Base-by-base conservation (phyloP, 2,113 vertebrate genomes). In the Eurypyga helias region DNA sequence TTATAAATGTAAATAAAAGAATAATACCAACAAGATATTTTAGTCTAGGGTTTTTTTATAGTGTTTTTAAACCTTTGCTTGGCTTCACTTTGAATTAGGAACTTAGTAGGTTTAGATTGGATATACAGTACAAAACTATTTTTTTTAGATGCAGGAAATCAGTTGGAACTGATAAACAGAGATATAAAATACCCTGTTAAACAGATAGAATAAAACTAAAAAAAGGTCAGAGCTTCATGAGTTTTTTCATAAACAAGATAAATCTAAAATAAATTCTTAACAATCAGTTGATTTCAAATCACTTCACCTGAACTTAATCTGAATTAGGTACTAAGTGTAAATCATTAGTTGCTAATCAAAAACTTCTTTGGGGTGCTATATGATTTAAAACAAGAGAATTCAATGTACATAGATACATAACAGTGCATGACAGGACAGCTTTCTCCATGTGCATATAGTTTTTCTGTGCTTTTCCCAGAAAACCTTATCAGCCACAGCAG, bases 31-130 rank as follows among this genome's bases (percentile, higher is more conserved):
- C 7, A 65, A 48, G 4, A 16, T 26, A 65, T 46, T 88, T 82
- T 45, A 20, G 28, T 70, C 21, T 34, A 13, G 28, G 5, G 1
- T 0, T 0, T 24, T 69, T 41, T 25, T 38, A 23, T 16, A 60
- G 14, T 17, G 3, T 6, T 54, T 78, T 90, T 73, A 51, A 87
- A 65, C 3, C 2, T 19, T 55, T 55, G 4, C 7, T 67, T 77
- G 19, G 3, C 8, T 70, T 82, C 17, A 13, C 33, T 48, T 33
- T 3, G 2, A 36, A 52, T 85, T 25, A 88, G 25, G 19, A 85
- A 76, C 12, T 75, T 78, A 7, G 7, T 43, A 61, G 13, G 78
- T 38, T 33, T 61, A 20, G 6, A 6, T 1, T 43, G 23, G 19
- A 28, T 48, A 4, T 36, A 52, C 10, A 25, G 2, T 14, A 9